Conservation (phyloP, 2,888 invertebrate species). For the Junonia oenone region DNA sequence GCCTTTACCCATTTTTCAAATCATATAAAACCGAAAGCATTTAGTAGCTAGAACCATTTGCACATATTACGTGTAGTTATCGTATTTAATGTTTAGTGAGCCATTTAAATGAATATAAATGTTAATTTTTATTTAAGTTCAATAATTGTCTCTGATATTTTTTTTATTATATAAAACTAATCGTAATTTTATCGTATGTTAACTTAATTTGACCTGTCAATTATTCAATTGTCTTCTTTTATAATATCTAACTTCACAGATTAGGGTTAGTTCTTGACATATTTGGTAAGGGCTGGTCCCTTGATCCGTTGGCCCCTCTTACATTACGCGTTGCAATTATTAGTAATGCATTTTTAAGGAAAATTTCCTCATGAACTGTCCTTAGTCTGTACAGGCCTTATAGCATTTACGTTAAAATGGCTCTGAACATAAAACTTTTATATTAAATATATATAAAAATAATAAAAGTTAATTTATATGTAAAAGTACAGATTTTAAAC, state of each 20-base stretch:
- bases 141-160: neutral
- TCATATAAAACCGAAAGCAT: constrained; percentile 1
- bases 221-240: too few relatives aligned
- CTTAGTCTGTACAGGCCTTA: neutral
- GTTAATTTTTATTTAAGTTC: neutral
- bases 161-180: neutral
- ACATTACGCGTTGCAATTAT: too few relatives aligned
- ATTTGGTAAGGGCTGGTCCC: too few relatives aligned
- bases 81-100: neutral
- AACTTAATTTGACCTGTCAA: too few relatives aligned
- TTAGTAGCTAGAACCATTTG: constrained; percentile 15
- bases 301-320: too few relatives aligned
- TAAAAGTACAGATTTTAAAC: constrained; percentile 8
- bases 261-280: too few relatives aligned
- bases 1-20: neutral
- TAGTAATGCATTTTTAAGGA: too few relatives aligned
- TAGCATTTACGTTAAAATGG: neutral
- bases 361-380: too few relatives aligned
- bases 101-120: neutral
- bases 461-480: neutral
- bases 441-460: neutral
- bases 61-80: neutral
- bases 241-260: too few relatives aligned
- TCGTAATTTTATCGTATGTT: too few relatives aligned
- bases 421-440: neutral